Evolutionary conservation across 1,140 invertebrate genomes (phyloP).

Genomic region (Gryon sp.): DNA sequence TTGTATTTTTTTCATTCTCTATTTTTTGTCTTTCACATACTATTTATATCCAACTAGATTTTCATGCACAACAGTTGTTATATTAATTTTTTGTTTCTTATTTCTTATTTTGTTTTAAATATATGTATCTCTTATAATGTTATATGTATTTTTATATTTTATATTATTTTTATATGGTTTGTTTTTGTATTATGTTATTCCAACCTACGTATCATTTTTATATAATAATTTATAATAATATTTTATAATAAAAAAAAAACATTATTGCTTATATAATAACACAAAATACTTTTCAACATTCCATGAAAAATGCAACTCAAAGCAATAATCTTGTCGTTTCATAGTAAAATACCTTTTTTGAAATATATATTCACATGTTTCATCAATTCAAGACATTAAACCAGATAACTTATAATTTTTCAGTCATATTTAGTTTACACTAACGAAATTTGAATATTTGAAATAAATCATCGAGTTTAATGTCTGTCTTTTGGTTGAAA

Average conservation of each 20-base stretch:
- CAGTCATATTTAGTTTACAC: background rate
- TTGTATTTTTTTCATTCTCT: conserved; percentile 66
- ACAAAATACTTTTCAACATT: conserved; percentile 21
- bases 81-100: conserved; percentile 68
- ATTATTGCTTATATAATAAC: conserved; percentile 45
- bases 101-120: conserved; percentile 70
- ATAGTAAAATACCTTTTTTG: too few relatives aligned
- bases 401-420: background rate
- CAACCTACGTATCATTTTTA: conserved; percentile 72
- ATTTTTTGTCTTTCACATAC: conserved; percentile 68
- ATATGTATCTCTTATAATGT: conserved; percentile 72
- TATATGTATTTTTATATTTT: conserved; percentile 69
- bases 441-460: too few relatives aligned
- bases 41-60: conserved; percentile 73
- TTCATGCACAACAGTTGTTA: conserved; percentile 73
- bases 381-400: background rate
- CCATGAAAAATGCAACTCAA: conserved; percentile 13
- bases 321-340: too few relatives aligned
- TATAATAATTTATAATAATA: conserved; percentile 73
- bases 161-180: conserved; percentile 69
- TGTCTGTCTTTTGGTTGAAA: conserved; percentile 2
- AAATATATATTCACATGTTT: too few relatives aligned
- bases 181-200: conserved; percentile 67
- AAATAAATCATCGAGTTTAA: conserved; percentile 24
- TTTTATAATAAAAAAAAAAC: conserved; percentile 65